These are phyloP conservation scores for Spinus pinus DNA, from an alignment of 2,797 vertebrate species.

Conservation along the genomic window DNA sequence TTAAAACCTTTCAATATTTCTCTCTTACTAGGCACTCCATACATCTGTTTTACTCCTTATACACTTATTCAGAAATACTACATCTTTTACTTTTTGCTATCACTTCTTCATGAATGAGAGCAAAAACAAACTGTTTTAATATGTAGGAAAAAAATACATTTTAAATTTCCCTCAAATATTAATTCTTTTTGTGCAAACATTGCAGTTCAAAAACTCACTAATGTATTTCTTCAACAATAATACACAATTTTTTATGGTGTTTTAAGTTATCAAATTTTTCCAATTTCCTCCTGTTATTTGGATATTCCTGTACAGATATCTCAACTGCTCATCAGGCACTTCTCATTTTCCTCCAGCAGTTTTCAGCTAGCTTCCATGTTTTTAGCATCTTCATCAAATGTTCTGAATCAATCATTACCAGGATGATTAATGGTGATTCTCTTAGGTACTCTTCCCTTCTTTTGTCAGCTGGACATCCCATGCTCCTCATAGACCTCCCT, in stretches of 20 bases:
- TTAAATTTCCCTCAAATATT: neutral
- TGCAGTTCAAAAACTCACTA: neutral
- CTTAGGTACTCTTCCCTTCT: neutral
- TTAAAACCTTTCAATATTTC: neutral
- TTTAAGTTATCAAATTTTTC: neutral
- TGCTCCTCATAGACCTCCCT: neutral
- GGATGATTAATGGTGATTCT: neutral
- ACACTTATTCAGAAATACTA: neutral
- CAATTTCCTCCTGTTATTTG: neutral
- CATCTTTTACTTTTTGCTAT: neutral
- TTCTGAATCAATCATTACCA: neutral
- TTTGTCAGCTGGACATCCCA: neutral
- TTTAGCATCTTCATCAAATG: neutral
- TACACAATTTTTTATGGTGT: neutral
- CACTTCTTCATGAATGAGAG: neutral
- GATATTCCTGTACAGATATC: neutral
- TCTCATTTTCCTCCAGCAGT: neutral
- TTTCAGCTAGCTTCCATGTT: neutral
- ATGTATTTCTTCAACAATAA: neutral
- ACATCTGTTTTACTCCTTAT: neutral
- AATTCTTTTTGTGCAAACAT: neutral
- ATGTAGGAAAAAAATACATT: neutral
- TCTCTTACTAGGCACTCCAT: neutral
- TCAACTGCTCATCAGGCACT: neutral
- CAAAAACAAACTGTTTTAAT: neutral